Conservation (phyloP, 2,113 vertebrate genomes). For the Burhinus bistriatus region DNA sequence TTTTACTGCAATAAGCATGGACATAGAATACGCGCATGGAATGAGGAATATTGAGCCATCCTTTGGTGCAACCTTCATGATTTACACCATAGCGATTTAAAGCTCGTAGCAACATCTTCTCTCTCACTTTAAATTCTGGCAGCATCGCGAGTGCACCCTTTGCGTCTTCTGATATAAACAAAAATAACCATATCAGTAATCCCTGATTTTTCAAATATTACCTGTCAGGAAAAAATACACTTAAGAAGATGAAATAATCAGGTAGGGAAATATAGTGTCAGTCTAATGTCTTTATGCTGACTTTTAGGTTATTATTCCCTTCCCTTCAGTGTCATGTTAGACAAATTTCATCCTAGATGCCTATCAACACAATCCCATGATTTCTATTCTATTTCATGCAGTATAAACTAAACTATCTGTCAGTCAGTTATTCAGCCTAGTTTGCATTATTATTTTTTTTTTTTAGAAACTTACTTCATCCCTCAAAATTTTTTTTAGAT, state of each 20-base stretch:
- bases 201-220: background rate
- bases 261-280: background rate
- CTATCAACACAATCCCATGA: background rate
- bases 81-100: conserved; percentile 86
- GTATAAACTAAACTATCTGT: background rate
- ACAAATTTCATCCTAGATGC: background rate
- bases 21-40: conserved; percentile 89
- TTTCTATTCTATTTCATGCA: background rate
- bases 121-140: conserved; percentile 87
- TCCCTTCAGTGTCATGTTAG: background rate
- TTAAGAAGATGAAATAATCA: background rate
- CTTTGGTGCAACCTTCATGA: conserved; percentile 81
- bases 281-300: background rate
- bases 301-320: background rate
- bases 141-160: conserved; percentile 86
- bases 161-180: conserved; percentile 80
- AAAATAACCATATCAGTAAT: background rate
- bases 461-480: background rate
- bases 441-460: background rate
- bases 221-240: background rate
- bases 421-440: background rate
- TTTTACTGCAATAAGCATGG: conserved; percentile 92
- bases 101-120: conserved; percentile 86
- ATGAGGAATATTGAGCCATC: conserved; percentile 91
- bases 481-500: background rate